Percentiles rank a stretch among this genome's conserved stretches.
phyloP scores from a whole-genome alignment of 2,797 vertebrate species.

The Podargus strigoides region DNA sequence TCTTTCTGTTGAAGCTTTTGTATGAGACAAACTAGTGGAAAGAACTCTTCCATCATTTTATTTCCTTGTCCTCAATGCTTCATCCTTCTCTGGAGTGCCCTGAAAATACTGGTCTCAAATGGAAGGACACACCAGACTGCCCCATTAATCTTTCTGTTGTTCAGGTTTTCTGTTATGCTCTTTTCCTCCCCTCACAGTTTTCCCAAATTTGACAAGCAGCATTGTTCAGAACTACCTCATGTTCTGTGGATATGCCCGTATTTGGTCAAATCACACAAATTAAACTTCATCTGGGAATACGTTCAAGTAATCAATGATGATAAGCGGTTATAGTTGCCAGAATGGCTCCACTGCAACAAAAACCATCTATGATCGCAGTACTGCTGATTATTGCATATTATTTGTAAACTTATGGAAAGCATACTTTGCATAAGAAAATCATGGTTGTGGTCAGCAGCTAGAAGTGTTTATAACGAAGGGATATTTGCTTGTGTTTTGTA shows the following conservation, averaged over 20 bases:
- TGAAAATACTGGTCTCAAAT: neutral
- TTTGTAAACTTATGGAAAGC: neutral
- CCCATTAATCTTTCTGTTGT: neutral
- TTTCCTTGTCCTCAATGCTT: neutral
- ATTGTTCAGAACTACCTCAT: neutral
- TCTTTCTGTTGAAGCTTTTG: neutral
- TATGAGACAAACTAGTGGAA: neutral
- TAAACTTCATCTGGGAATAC: neutral
- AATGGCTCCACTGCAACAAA: neutral
- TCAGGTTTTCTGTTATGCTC: neutral
- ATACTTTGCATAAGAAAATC: neutral
- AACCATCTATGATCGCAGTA: neutral
- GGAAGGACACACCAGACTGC: neutral
- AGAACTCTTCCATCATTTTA: neutral
- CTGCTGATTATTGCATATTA: neutral
- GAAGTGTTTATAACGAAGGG: neutral
- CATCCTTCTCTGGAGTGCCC: neutral
- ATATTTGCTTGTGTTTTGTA: neutral
- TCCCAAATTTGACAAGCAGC: neutral
- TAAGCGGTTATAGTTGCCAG: neutral
- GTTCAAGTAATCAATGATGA: neutral
- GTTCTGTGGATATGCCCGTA: neutral
- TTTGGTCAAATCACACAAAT: neutral
- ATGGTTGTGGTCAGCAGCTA: neutral
- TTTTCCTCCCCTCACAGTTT: neutral